phyloP scores from a whole-genome alignment of 2,888 invertebrate genomes.

The Apodemia duryi region DNA sequence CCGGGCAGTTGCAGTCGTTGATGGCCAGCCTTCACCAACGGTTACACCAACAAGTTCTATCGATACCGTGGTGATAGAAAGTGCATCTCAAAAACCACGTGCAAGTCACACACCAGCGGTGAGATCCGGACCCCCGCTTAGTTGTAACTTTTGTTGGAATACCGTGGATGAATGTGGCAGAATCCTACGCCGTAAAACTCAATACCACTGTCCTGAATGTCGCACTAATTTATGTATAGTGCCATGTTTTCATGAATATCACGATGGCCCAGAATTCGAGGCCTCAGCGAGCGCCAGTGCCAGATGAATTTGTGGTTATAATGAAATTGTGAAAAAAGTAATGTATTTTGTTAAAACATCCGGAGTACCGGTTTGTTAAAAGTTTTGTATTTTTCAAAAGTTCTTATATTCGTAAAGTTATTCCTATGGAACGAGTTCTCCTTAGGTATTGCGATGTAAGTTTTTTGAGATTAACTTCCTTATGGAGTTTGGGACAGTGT shows the following conservation, averaged over 20 bases:
- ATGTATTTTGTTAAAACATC: not conserved
- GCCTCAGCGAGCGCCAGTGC: slow-evolving; percentile 40
- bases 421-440: not conserved
- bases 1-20: slow-evolving; percentile 45
- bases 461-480: not conserved
- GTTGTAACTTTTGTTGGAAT: slow-evolving; percentile 95
- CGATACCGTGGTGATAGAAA: slow-evolving; percentile 25
- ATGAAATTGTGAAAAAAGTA: not conserved
- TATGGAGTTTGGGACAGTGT: not conserved
- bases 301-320: slow-evolving; percentile 37
- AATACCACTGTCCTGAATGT: slow-evolving; percentile 94
- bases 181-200: slow-evolving; percentile 90
- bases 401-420: not conserved
- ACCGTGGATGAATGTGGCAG: slow-evolving; percentile 90
- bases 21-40: slow-evolving; percentile 39
- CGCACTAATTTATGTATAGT: slow-evolving; percentile 93
- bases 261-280: slow-evolving; percentile 77
- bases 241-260: slow-evolving; percentile 92
- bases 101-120: slow-evolving; percentile 92
- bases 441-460: not conserved
- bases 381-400: not conserved
- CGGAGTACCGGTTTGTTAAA: not conserved
- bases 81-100: slow-evolving; percentile 53
- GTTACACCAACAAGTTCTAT: slow-evolving; percentile 20
- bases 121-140: slow-evolving; percentile 89